Conservation (phyloP, 1,140 invertebrate species). For the Drosophila mauritiana region DNA sequence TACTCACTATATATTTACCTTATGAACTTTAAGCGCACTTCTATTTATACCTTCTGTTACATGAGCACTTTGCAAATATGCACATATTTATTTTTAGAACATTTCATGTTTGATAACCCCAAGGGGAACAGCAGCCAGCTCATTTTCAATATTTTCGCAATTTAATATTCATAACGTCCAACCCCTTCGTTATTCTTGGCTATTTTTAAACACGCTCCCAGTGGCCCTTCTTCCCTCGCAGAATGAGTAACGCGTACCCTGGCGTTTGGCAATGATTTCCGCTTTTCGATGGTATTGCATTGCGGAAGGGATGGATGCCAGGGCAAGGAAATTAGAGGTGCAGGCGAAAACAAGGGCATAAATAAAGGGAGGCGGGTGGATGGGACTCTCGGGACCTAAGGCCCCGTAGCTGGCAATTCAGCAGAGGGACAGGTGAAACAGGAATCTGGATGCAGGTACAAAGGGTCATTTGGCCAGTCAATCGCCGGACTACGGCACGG, state of each 20-base stretch:
- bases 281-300: neutral
- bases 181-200: conserved; percentile 53
- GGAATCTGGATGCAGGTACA: neutral
- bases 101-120: no score
- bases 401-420: no score
- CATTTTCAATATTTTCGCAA: conserved; percentile 56
- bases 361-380: neutral
- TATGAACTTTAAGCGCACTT: neutral
- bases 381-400: neutral
- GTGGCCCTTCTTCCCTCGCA: neutral
- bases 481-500: neutral
- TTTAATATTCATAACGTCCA: conserved; percentile 71
- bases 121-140: neutral
- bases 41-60: neutral
- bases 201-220: conserved; percentile 61
- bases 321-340: neutral
- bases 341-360: neutral
- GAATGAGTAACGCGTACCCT: conserved; percentile 24
- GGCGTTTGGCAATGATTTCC: conserved; percentile 17
- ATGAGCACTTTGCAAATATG: neutral
- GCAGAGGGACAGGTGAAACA: neutral
- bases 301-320: neutral
- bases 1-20: neutral
- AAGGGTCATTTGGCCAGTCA: neutral
- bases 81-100: conserved; percentile 15